phyloP scores from a whole-genome alignment of 2,797 vertebrate species.

The Cichlasoma orientale region DNA sequence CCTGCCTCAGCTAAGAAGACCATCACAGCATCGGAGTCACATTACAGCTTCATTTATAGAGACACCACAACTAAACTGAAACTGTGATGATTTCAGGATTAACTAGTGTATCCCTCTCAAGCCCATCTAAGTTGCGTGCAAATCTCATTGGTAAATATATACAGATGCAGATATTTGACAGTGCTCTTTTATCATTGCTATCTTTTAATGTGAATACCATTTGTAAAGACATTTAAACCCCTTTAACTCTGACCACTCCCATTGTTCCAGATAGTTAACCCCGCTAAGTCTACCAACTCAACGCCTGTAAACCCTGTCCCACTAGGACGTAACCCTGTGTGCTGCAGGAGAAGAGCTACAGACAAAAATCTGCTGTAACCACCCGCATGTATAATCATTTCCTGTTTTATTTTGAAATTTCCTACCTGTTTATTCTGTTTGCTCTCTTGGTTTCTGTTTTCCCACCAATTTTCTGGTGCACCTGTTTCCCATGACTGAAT shows the following conservation, averaged over 20 bases:
- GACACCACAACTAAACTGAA: slow-evolving; percentile 22
- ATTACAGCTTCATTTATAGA: slow-evolving; percentile 32
- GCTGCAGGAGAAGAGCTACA: not conserved
- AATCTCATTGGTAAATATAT: slow-evolving; percentile 57
- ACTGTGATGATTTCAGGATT: slow-evolving; percentile 54
- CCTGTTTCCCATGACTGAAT: not conserved
- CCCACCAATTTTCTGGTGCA: not conserved
- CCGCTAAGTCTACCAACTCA: slow-evolving; percentile 55
- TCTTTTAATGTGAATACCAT: slow-evolving; percentile 25
- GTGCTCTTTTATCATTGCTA: slow-evolving; percentile 20
- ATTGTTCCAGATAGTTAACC: slow-evolving; percentile 42
- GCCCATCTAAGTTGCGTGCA: slow-evolving; percentile 36
- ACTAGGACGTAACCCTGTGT: not conserved
- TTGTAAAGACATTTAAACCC: slow-evolving; percentile 40
- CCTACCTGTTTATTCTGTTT: not conserved
- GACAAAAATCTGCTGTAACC: not conserved
- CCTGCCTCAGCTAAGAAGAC: slow-evolving; percentile 2
- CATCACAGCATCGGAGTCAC: not conserved
- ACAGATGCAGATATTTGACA: slow-evolving; percentile 46
- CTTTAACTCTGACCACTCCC: slow-evolving; percentile 33
- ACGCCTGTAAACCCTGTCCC: slow-evolving; percentile 20
- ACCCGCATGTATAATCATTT: not conserved
- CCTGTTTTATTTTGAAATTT: not conserved
- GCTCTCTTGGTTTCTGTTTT: not conserved
- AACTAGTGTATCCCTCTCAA: slow-evolving; percentile 36